Conservation (phyloP, 2,888 invertebrate genomes). For the Synanthedon tipuliformis region DNA sequence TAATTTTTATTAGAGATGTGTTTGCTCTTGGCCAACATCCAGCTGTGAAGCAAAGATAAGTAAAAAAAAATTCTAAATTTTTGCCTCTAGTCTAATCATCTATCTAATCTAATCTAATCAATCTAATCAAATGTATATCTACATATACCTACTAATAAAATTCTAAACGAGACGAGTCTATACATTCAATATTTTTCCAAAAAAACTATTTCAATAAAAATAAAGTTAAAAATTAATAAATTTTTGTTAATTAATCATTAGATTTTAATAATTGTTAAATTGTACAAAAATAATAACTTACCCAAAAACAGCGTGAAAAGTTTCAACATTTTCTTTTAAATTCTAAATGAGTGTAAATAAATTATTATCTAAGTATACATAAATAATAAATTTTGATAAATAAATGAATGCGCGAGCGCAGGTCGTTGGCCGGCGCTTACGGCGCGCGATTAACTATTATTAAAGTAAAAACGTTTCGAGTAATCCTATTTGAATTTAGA, state of each 20-base stretch:
- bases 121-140: too few relatives aligned
- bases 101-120: too few relatives aligned
- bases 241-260: too few relatives aligned
- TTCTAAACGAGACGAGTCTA: too few relatives aligned
- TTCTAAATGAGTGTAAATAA: conserved; percentile 8
- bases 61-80: background rate
- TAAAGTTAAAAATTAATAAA: too few relatives aligned
- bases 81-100: background rate
- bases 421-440: conserved; percentile 21
- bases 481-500: conserved; percentile 42
- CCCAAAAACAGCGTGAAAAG: conserved; percentile 28
- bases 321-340: conserved; percentile 30
- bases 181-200: too few relatives aligned
- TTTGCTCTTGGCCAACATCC: too few relatives aligned
- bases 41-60: too few relatives aligned
- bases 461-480: conserved; percentile 19
- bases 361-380: conserved; percentile 8
- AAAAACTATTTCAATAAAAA: too few relatives aligned
- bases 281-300: conserved; percentile 16
- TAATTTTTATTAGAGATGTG: too few relatives aligned
- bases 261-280: too few relatives aligned
- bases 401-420: conserved; percentile 18
- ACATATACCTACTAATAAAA: too few relatives aligned
- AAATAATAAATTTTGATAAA: conserved; percentile 15
- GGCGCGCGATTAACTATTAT: conserved; percentile 29